phyloP scores from a whole-genome alignment of 2,113 vertebrate genomes.

The Atrichornis clamosus region DNA sequence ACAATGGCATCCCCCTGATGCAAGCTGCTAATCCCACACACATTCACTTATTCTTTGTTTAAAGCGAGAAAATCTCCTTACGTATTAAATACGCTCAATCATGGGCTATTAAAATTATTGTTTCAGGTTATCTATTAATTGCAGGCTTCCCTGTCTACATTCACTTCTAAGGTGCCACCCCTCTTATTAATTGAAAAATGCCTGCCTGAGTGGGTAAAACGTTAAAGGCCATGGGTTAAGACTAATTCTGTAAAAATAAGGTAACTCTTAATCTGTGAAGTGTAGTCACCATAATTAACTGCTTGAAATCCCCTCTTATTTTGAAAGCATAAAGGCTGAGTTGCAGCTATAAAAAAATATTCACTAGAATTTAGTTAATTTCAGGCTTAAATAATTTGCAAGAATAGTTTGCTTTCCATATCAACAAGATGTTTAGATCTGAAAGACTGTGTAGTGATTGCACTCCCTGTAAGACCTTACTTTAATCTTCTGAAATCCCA shows the following conservation, averaged over 20 bases:
- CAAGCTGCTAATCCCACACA: conserved; percentile 70
- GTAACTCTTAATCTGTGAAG: neutral
- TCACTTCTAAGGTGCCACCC: conserved; percentile 38
- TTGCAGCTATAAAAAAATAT: neutral
- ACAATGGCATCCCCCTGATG: conserved; percentile 71
- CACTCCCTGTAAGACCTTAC: conserved; percentile 1
- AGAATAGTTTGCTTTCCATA: neutral
- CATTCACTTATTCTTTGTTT: conserved; percentile 76
- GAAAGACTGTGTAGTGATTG: neutral
- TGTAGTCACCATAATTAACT: conserved; percentile 32
- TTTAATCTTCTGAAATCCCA: conserved; percentile 44
- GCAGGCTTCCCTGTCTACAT: conserved; percentile 64
- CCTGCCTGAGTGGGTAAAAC: conserved; percentile 12
- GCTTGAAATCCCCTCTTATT: conserved; percentile 1
- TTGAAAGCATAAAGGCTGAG: neutral
- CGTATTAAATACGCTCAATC: conserved; percentile 71
- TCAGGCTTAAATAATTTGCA: neutral
- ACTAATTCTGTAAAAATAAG: conserved; percentile 33
- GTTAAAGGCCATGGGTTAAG: conserved; percentile 54
- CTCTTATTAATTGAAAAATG: conserved; percentile 35
- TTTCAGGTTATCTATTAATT: conserved; percentile 80
- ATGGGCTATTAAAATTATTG: conserved; percentile 82
- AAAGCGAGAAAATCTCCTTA: conserved; percentile 77
- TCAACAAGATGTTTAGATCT: neutral
- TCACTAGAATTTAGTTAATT: neutral